Evolutionary conservation across 2,797 vertebrate species (phyloP).

Genomic region (Carapus acus): DNA sequence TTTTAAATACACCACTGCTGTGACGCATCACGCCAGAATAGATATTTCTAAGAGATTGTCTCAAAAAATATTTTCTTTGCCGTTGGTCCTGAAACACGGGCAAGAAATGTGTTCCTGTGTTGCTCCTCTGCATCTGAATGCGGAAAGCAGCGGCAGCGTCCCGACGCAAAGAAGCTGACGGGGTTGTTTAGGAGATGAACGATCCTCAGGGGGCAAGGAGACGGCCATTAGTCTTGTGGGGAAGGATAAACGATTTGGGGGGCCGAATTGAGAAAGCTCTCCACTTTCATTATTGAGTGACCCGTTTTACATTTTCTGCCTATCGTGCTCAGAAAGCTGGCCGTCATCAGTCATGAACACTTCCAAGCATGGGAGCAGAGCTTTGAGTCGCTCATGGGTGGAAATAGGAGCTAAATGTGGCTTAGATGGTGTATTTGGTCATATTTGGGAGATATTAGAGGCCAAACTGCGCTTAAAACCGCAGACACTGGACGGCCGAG

Average conservation of each 20-base stretch:
- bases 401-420: too few relatives aligned
- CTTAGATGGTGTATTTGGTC: too few relatives aligned
- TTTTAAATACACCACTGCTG: too few relatives aligned
- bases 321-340: not conserved
- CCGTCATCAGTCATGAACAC: constrained; percentile 35
- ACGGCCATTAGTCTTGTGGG: constrained; percentile 44
- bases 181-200: constrained; percentile 47
- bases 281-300: constrained; percentile 28
- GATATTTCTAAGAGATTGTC: too few relatives aligned
- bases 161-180: constrained; percentile 28
- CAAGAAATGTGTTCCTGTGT: constrained; percentile 29
- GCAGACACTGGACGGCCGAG: constrained; percentile 17
- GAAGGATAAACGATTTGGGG: constrained; percentile 38
- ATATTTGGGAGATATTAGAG: too few relatives aligned
- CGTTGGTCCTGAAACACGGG: too few relatives aligned
- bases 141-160: constrained; percentile 23
- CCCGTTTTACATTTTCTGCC: constrained; percentile 34
- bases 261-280: constrained; percentile 19
- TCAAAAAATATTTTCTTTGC: too few relatives aligned
- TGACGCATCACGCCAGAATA: constrained; percentile 10
- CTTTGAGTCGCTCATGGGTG: constrained; percentile 24
- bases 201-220: constrained; percentile 31
- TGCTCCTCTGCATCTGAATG: constrained; percentile 36
- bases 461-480: too few relatives aligned
- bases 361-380: constrained; percentile 22